Evolutionary conservation across 1,140 invertebrate species (phyloP), one percentile per base, ranked within the genome.

Genomic region (Trachymyrmex cornetzi): DNA sequence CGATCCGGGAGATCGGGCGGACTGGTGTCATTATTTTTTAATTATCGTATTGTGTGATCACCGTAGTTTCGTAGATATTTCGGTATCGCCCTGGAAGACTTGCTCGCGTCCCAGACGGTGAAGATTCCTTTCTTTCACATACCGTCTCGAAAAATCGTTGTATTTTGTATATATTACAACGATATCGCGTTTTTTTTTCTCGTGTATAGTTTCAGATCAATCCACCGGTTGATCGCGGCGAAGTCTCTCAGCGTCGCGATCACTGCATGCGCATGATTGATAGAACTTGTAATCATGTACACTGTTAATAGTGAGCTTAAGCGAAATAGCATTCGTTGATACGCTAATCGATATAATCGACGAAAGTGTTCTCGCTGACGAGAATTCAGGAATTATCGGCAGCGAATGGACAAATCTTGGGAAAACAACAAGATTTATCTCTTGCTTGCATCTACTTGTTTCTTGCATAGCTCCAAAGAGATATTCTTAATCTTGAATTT

Each of bases 231-330:
- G 77, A 86, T 88, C 89, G 91, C 87, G 89, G 67, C 80, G 80
- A 72, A 14, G 91, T 94, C 91, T 94, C 90, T 93, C 88, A 67
- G 89, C 87, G 89, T 87, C 82, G 22, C 34, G 55, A 74, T 85
- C 53, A 64, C 74, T 86, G 93, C 92, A 94, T 95, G 93, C 90
- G 94, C 94, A 95, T 95, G 94, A 88, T 91, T 91, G 86, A 85
- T 75, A 90, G 77, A 89, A 71, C 85, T 71, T 88, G 34, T 80
- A 80, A 92, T 93, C 91, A 93, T 94, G 89, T 95, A 95, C 93
- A 95, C 93, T 95, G 95, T 95, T 95, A 95, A 95, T 95, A 95
- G 95, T 95, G 95, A 95, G 95, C 94, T 95, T 95, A 94, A 95
- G 93, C 93, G 92, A 94, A 92, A 94, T 94, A 93, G 92, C 91